These are phyloP conservation scores for Drosophila burlai DNA, from an alignment of 1,140 invertebrate species.

Conservation along the genomic window DNA sequence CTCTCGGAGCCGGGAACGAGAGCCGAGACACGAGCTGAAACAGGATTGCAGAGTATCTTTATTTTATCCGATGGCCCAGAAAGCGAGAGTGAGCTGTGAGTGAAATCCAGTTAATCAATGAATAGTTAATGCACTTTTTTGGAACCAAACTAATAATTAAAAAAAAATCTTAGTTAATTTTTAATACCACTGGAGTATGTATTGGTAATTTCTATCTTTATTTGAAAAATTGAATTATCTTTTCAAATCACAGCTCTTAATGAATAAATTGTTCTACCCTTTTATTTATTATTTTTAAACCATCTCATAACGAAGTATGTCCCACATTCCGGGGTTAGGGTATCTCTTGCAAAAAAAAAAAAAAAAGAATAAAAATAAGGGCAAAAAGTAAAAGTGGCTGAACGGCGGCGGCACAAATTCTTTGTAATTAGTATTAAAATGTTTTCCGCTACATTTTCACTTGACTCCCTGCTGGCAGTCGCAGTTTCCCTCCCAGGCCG, in stretches of 20 bases:
- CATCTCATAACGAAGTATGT: background rate
- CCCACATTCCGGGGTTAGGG: background rate
- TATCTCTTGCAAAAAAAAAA: background rate
- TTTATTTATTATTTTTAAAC: too few relatives aligned
- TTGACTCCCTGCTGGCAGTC: slow-evolving; percentile 67
- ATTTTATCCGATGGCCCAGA: slow-evolving; percentile 1
- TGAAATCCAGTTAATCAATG: background rate
- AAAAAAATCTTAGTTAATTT: background rate
- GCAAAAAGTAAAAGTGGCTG: slow-evolving; percentile 69
- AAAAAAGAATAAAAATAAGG: background rate
- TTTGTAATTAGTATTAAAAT: slow-evolving; percentile 84
- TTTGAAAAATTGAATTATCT: too few relatives aligned
- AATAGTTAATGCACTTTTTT: slow-evolving; percentile 35
- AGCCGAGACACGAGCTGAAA: slow-evolving; percentile 4
- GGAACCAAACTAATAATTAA: background rate
- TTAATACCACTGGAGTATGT: background rate
- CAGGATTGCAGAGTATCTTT: background rate
- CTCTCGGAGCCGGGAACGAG: background rate
- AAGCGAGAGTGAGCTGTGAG: slow-evolving; percentile 64
- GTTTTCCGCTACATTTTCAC: slow-evolving; percentile 83
- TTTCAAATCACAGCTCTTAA: too few relatives aligned
- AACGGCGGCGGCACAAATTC: slow-evolving; percentile 79
- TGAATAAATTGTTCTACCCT: too few relatives aligned
- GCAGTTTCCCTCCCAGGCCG: slow-evolving; percentile 18
- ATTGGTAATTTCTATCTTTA: background rate